phyloP scores from a whole-genome alignment of 2,888 invertebrate species.

The Eupithecia subumbrata region DNA sequence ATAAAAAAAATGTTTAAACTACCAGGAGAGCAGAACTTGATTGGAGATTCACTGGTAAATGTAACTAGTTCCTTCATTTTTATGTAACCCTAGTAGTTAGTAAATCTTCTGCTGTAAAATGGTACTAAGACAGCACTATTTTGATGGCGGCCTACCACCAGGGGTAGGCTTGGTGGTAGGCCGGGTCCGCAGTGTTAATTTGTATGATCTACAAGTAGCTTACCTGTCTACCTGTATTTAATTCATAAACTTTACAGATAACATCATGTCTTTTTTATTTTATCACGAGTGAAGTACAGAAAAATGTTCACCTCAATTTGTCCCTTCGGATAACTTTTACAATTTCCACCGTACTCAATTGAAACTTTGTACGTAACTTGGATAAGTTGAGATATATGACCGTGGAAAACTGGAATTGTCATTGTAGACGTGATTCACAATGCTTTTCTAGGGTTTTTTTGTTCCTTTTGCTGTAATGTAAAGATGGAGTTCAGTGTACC shows the following conservation, averaged over 20 bases:
- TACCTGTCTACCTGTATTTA: not conserved
- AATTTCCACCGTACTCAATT: conserved; percentile 57
- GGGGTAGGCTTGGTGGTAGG: not conserved
- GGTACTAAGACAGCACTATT: not conserved
- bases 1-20: too few relatives aligned
- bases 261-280: conserved; percentile 2
- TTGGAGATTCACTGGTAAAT: too few relatives aligned
- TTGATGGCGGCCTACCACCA: too few relatives aligned
- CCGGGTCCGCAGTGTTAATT: not conserved
- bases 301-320: conserved; percentile 51
- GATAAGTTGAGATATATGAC: conserved; percentile 54
- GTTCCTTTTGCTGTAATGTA: conserved; percentile 33
- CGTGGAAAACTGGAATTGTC: conserved; percentile 47
- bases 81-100: not conserved
- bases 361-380: conserved; percentile 55
- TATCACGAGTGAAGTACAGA: conserved; percentile 32
- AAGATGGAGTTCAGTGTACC: conserved; percentile 13
- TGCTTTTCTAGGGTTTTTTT: conserved; percentile 21
- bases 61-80: not conserved
- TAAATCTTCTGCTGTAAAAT: not conserved
- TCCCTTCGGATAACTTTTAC: conserved; percentile 54
- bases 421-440: conserved; percentile 39
- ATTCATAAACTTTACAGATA: conserved; percentile 3
- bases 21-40: too few relatives aligned
- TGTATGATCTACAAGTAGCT: not conserved